These are phyloP conservation scores for Hoplodrina ambigua DNA, from an alignment of 2,888 invertebrate genomes.

Conservation along the genomic window DNA sequence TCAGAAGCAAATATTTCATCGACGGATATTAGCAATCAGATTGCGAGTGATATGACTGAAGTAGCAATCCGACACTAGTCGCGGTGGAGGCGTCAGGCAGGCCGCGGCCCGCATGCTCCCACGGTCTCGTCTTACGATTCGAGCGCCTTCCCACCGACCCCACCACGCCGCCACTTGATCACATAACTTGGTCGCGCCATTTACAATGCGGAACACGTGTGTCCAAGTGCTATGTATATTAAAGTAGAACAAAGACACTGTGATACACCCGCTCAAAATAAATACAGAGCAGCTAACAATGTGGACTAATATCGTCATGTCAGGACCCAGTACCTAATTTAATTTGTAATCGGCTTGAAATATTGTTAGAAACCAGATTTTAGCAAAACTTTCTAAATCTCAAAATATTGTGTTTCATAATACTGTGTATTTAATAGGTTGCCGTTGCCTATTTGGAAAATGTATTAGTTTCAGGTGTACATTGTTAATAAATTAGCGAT, in stretches of 20 bases:
- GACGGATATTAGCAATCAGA: conserved; percentile 28
- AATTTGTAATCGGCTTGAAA: conserved; percentile 38
- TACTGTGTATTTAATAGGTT: too few relatives aligned
- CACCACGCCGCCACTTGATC: conserved; percentile 70
- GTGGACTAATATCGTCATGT: conserved; percentile 31
- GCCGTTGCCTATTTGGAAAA: too few relatives aligned
- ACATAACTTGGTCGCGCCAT: conserved; percentile 72
- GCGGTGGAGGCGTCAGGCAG: conserved; percentile 45
- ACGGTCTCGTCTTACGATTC: conserved; percentile 80
- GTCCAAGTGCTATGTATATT: conserved; percentile 66
- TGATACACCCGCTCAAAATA: conserved; percentile 45
- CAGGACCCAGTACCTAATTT: conserved; percentile 27
- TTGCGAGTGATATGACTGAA: conserved; percentile 41
- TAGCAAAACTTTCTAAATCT: too few relatives aligned
- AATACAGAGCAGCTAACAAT: conserved; percentile 42
- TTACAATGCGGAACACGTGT: conserved; percentile 84
- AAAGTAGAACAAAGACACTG: conserved; percentile 57
- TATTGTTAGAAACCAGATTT: background rate
- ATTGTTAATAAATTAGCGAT: conserved; percentile 11
- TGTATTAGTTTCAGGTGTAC: conserved; percentile 4
- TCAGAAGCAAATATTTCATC: conserved; percentile 8
- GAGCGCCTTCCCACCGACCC: conserved; percentile 67
- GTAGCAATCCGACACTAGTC: conserved; percentile 60
- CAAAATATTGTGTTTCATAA: too few relatives aligned
- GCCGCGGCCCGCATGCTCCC: conserved; percentile 81